These are phyloP conservation scores for Hylaea fasciaria DNA, from an alignment of 2,888 invertebrate genomes.

Conservation along the genomic window DNA sequence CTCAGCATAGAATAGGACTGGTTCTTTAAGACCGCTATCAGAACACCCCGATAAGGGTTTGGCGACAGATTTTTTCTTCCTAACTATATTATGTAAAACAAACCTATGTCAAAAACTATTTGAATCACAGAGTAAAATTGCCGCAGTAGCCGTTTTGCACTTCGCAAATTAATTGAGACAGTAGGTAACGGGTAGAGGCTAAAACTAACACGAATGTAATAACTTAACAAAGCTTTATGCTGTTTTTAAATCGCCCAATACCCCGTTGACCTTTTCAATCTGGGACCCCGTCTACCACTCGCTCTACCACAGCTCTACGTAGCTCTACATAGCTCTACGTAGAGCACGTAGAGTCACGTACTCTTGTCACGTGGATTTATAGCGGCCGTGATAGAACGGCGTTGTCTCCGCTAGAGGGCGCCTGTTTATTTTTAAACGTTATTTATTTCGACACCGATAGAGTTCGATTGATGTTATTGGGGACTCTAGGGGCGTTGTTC, in stretches of 20 bases:
- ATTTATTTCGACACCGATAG: constrained; percentile 48
- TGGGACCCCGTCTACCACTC: background rate
- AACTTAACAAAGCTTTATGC: no score
- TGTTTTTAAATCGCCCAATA: background rate
- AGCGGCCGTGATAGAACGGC: constrained; percentile 52
- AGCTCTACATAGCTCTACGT: constrained; percentile 7
- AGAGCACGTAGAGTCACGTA: constrained; percentile 16
- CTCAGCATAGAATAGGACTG: no score
- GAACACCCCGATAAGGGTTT: no score
- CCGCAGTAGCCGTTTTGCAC: no score
- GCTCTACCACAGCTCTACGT: constrained; percentile 2
- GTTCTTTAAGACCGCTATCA: no score
- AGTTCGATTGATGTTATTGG: constrained; percentile 44
- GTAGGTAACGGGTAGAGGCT: no score
- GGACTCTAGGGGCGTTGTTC: constrained; percentile 5
- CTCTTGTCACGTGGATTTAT: constrained; percentile 52
- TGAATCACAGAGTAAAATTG: no score
- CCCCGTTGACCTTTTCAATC: background rate
- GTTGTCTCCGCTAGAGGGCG: constrained; percentile 50
- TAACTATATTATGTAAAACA: no score
- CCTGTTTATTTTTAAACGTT: constrained; percentile 53
- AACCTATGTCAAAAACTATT: no score
- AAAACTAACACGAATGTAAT: no score
- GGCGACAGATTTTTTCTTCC: no score
- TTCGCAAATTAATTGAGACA: no score